These are phyloP conservation scores for Lagodon rhomboides DNA, from an alignment of 2,797 vertebrate species.

Conservation along the genomic window DNA sequence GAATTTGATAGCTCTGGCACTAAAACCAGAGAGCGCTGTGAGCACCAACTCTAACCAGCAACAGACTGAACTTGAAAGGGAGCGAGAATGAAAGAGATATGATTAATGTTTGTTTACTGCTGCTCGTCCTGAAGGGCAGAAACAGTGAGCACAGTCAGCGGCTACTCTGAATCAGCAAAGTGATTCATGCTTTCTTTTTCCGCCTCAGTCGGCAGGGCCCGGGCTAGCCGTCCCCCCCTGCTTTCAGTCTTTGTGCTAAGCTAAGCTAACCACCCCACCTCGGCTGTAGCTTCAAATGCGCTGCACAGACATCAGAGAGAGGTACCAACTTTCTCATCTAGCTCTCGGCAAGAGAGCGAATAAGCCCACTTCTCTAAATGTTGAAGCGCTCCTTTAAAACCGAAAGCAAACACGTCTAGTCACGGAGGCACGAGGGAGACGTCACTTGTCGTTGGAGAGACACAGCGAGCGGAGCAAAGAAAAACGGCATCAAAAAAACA, in stretches of 20 bases:
- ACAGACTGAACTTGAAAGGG: slow-evolving; percentile 1
- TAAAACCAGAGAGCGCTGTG: background rate
- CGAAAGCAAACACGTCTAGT: background rate
- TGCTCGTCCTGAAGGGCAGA: background rate
- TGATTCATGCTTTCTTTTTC: slow-evolving; percentile 48
- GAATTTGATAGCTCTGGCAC: background rate
- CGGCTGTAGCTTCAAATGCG: background rate
- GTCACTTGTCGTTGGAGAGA: slow-evolving; percentile 27
- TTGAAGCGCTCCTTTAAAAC: slow-evolving; percentile 10
- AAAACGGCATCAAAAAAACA: slow-evolving; percentile 46
- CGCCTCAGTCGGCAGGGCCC: slow-evolving; percentile 11
- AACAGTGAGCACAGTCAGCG: background rate
- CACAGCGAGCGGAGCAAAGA: slow-evolving; percentile 43
- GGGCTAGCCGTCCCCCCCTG: background rate
- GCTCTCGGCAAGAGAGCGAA: background rate
- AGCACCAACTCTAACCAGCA: background rate
- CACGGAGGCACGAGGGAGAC: background rate
- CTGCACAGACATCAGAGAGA: background rate
- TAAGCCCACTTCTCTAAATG: background rate
- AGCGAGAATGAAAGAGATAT: background rate
- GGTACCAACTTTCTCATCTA: background rate
- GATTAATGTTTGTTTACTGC: background rate
- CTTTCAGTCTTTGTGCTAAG: slow-evolving; percentile 41
- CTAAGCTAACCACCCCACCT: background rate
- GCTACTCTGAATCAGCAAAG: slow-evolving; percentile 25